These are phyloP conservation scores for Platalea minor DNA, from an alignment of 2,797 vertebrate genomes.

Conservation along the genomic window DNA sequence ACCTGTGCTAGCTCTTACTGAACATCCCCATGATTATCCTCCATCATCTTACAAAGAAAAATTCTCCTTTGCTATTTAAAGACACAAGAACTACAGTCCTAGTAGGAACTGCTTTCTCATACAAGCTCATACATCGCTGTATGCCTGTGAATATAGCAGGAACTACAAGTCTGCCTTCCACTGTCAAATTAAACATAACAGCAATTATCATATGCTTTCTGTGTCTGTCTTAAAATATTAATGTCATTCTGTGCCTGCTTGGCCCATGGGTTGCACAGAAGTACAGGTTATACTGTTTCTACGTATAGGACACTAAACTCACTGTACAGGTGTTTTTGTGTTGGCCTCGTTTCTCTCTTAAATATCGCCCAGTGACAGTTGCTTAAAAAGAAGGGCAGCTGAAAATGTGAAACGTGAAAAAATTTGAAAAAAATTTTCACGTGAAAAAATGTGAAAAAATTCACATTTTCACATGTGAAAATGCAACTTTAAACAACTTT, in stretches of 20 bases:
- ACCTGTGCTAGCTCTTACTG: background rate
- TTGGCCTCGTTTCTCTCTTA: background rate
- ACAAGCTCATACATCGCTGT: background rate
- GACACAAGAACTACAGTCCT: background rate
- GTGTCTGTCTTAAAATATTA: background rate
- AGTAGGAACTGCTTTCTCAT: background rate
- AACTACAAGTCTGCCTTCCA: background rate
- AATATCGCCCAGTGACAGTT: background rate
- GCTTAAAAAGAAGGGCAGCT: background rate
- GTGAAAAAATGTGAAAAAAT: no score
- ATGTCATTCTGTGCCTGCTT: background rate
- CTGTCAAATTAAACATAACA: background rate
- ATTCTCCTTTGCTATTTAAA: background rate
- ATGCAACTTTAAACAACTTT: background rate
- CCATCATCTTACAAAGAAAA: background rate
- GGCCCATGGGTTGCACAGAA: background rate
- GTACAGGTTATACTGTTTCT: background rate
- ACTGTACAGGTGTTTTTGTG: background rate
- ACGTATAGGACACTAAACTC: background rate
- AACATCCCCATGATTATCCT: background rate
- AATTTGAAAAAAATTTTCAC: no score
- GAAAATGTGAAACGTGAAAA: no score
- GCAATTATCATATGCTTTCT: background rate
- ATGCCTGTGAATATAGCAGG: background rate
- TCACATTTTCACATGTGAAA: background rate